Conservation (phyloP, 2,797 vertebrate species). For the Podarcis lilfordi region DNA sequence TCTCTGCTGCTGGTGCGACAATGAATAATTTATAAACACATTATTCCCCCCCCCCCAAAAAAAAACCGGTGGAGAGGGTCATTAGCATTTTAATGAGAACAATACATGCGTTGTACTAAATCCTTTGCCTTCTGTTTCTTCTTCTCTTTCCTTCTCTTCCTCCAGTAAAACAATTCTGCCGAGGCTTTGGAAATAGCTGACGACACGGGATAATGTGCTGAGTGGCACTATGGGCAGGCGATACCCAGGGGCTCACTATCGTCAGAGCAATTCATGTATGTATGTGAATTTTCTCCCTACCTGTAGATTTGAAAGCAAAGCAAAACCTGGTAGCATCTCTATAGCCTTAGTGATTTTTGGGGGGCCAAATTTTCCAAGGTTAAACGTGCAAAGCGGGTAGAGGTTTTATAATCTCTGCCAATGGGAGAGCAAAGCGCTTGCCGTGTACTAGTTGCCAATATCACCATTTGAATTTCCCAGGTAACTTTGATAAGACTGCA, state of each 20-base stretch:
- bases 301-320: background rate
- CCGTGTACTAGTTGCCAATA: too few species aligned
- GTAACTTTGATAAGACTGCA: background rate
- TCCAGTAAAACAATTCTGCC: conserved; percentile 56
- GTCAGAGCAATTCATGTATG: conserved; percentile 80
- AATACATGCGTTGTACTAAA: conserved; percentile 72
- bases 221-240: conserved; percentile 82
- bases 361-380: background rate
- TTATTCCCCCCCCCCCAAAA: conserved; percentile 58
- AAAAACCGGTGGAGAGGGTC: conserved; percentile 59
- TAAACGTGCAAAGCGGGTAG: background rate
- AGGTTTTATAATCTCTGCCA: background rate
- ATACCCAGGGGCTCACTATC: conserved; percentile 75
- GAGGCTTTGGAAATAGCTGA: conserved; percentile 55
- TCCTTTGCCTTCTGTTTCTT: conserved; percentile 62
- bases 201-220: conserved; percentile 72
- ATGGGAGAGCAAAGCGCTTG: background rate
- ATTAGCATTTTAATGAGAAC: conserved; percentile 81
- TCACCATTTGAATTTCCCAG: background rate
- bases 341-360: too few species aligned
- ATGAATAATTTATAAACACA: conserved; percentile 76
- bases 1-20: conserved; percentile 50
- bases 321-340: background rate
- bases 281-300: conserved; percentile 48
- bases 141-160: conserved; percentile 1